Evolutionary conservation across 92 coral and sea anemone genomes (phyloP).

Genomic region (Pocillopora grandis): DNA sequence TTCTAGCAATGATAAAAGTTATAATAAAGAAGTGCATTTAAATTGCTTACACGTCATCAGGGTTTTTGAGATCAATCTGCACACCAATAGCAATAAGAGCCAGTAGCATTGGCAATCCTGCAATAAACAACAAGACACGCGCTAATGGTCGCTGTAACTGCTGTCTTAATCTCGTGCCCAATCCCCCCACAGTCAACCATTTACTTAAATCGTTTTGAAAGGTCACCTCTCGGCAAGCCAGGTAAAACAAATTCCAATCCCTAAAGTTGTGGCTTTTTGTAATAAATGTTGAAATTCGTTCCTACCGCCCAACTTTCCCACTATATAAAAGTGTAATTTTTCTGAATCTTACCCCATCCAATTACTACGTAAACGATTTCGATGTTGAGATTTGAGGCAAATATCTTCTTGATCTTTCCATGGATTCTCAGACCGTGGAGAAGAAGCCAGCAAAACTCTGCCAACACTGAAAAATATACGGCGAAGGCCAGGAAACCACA

Average conservation of each 20-base stretch:
- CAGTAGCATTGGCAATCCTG: slow-evolving; percentile 69
- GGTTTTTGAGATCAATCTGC: slow-evolving; percentile 66
- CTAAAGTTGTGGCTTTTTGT: no score
- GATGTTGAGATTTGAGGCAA: slow-evolving; percentile 81
- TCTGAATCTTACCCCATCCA: slow-evolving; percentile 84
- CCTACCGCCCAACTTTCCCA: no score
- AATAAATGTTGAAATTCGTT: no score
- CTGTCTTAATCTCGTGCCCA: neutral
- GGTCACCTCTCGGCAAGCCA: no score
- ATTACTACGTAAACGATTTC: slow-evolving; percentile 82
- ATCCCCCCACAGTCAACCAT: no score
- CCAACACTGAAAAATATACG: slow-evolving; percentile 80
- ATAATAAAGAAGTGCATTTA: no score
- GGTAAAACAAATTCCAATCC: no score
- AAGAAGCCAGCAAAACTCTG: slow-evolving; percentile 96
- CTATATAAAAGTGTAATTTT: no score
- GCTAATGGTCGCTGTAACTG: neutral
- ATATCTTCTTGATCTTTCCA: slow-evolving; percentile 76
- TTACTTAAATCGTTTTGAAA: no score
- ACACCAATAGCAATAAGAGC: slow-evolving; percentile 85
- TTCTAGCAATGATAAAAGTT: neutral
- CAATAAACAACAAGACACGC: neutral
- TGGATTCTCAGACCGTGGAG: slow-evolving; percentile 92
- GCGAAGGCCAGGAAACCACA: slow-evolving; percentile 93
- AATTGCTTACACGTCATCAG: slow-evolving; percentile 68